Conservation (phyloP, 2,888 invertebrate species). For the Xestia ashworthii region DNA sequence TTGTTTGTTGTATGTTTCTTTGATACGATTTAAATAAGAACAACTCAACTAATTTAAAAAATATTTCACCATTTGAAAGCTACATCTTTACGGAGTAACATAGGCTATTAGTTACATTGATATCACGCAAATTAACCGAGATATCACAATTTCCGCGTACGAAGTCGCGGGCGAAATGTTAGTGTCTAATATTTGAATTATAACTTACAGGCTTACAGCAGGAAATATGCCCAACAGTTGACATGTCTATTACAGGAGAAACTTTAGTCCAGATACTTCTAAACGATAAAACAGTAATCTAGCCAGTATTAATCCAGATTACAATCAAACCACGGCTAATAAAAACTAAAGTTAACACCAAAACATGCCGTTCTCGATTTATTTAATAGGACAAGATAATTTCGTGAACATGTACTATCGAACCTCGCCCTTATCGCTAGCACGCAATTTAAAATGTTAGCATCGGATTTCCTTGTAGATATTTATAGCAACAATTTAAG, state of each 20-base stretch:
- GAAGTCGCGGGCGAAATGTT: too few relatives aligned
- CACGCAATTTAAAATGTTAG: slow-evolving; percentile 48
- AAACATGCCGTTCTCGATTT: slow-evolving; percentile 34
- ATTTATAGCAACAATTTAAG: background rate
- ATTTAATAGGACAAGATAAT: slow-evolving; percentile 40
- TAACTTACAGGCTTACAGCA: too few relatives aligned
- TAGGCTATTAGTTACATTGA: too few relatives aligned
- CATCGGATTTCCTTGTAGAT: slow-evolving; percentile 31
- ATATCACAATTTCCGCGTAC: too few relatives aligned
- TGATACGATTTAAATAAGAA: too few relatives aligned
- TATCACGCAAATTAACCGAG: too few relatives aligned
- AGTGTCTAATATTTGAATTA: too few relatives aligned
- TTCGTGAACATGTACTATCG: slow-evolving; percentile 14
- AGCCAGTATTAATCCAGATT: slow-evolving; percentile 33
- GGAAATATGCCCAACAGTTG: background rate
- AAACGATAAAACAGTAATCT: background rate
- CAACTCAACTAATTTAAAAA: too few relatives aligned
- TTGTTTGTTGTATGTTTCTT: too few relatives aligned
- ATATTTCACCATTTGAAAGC: too few relatives aligned
- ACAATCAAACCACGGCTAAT: slow-evolving; percentile 22
- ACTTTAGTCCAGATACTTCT: background rate
- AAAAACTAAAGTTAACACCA: slow-evolving; percentile 37
- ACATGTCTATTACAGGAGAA: background rate
- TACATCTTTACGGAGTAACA: too few relatives aligned
- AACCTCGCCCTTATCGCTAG: slow-evolving; percentile 19